A percentile compares a stretch with the other conserved stretches of the same genome.
Conservation (phyloP, 2,888 invertebrate genomes). For the Calliopum simillimum region DNA sequence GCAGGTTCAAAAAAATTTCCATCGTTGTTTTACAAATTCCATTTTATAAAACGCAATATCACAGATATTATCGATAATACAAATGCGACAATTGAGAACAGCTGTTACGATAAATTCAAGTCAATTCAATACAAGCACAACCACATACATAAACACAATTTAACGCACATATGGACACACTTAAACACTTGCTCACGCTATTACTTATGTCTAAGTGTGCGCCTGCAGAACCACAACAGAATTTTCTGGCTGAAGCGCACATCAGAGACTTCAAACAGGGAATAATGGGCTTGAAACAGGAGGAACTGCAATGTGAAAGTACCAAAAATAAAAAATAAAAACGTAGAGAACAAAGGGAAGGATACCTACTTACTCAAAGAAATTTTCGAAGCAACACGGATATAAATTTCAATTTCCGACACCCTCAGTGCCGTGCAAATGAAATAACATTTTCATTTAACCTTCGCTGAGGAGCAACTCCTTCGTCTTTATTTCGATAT, state of each 20-base stretch:
- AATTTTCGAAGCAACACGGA: slow-evolving; percentile 38
- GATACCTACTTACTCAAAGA: not conserved
- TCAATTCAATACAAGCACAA: slow-evolving; percentile 38
- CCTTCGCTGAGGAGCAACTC: slow-evolving; percentile 46
- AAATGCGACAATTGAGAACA: slow-evolving; percentile 42
- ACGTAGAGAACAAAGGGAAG: not conserved
- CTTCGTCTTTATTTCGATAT: slow-evolving; percentile 47
- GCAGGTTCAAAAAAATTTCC: too few species aligned
- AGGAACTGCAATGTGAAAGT: too few species aligned
- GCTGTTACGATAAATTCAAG: slow-evolving; percentile 44
- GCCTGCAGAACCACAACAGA: slow-evolving; percentile 16
- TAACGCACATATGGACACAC: slow-evolving; percentile 32
- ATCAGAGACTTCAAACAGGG: not conserved
- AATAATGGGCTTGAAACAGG: too few species aligned
- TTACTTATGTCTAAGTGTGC: not conserved
- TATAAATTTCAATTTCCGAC: slow-evolving; percentile 52
- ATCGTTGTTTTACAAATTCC: too few species aligned
- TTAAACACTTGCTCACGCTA: not conserved
- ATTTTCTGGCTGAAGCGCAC: slow-evolving; percentile 23
- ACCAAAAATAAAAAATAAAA: not conserved
- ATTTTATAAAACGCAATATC: too few species aligned
- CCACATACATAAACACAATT: slow-evolving; percentile 20
- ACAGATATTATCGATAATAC: slow-evolving; percentile 30
- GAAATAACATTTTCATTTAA: slow-evolving; percentile 52
- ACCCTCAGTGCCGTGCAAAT: slow-evolving; percentile 48